A percentile compares a stretch with the other conserved stretches of the same genome.
These are phyloP conservation scores for Potamilus streckersoni DNA, from an alignment of 1,140 invertebrate genomes.

Conservation along the genomic window DNA sequence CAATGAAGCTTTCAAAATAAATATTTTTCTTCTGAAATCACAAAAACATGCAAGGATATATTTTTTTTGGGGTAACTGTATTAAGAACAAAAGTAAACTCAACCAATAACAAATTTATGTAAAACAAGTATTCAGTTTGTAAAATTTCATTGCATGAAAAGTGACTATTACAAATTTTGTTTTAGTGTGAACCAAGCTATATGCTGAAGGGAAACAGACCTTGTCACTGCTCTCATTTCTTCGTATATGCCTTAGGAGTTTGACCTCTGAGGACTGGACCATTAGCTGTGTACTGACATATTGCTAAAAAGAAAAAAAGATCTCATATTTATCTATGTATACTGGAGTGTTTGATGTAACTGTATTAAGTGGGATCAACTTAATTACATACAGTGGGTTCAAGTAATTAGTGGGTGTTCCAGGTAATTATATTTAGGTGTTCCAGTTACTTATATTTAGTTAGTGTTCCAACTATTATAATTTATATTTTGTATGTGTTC, in stretches of 20 bases:
- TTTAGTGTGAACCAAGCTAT: too few relatives aligned
- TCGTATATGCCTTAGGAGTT: slow-evolving; percentile 57
- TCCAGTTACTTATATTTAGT: too few relatives aligned
- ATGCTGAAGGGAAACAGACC: slow-evolving; percentile 27
- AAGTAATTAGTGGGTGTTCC: too few relatives aligned
- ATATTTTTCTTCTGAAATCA: not conserved
- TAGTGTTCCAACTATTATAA: too few relatives aligned
- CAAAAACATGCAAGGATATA: slow-evolving; percentile 1
- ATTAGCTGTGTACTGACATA: slow-evolving; percentile 67
- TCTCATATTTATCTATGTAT: not conserved
- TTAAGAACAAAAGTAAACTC: not conserved
- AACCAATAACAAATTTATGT: not conserved
- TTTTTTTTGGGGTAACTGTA: not conserved
- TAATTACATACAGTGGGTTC: too few relatives aligned
- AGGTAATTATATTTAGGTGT: too few relatives aligned
- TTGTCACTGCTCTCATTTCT: slow-evolving; percentile 60
- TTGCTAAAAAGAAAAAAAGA: slow-evolving; percentile 55
- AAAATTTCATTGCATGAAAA: not conserved
- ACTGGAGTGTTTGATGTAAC: too few relatives aligned
- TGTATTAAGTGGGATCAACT: too few relatives aligned
- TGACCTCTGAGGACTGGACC: slow-evolving; percentile 63
- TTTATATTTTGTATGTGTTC: too few relatives aligned
- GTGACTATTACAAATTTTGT: too few relatives aligned
- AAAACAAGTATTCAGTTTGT: not conserved
- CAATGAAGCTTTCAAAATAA: not conserved